Evolutionary conservation across 2,113 vertebrate species (phyloP).

Genomic region (Percina caprodes): DNA sequence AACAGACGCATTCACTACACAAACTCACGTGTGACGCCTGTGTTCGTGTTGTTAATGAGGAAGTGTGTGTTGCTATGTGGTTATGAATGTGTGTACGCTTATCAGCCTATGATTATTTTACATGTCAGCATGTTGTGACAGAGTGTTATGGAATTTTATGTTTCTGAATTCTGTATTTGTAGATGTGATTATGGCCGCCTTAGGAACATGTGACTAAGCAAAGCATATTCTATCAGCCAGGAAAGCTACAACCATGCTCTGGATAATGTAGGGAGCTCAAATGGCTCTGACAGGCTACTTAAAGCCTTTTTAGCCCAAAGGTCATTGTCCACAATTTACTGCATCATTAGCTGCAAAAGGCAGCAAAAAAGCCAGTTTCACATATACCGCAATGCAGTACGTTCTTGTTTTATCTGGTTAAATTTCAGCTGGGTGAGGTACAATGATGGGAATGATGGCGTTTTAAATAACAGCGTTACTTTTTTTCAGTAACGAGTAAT

Average conservation of each 20-base stretch:
- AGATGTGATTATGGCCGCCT: constrained; percentile 14
- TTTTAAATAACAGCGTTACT: too few relatives aligned
- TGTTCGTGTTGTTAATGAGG: constrained; percentile 59
- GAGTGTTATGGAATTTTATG: constrained; percentile 54
- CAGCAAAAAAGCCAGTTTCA: neutral
- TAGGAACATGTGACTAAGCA: constrained; percentile 48
- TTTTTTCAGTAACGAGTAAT: too few relatives aligned
- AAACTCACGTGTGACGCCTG: constrained; percentile 64
- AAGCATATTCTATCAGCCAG: constrained; percentile 49
- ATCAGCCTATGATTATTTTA: constrained; percentile 66
- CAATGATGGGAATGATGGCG: too few relatives aligned
- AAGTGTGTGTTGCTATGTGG: constrained; percentile 57
- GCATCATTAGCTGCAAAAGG: constrained; percentile 45
- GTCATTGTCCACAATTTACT: constrained; percentile 56
- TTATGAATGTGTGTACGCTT: constrained; percentile 59
- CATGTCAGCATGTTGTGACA: constrained; percentile 60
- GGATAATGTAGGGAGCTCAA: constrained; percentile 49
- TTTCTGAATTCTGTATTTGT: constrained; percentile 28
- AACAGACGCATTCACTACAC: constrained; percentile 76
- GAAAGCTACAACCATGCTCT: constrained; percentile 16
- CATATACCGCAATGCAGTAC: neutral
- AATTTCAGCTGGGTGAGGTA: neutral
- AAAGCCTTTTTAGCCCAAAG: constrained; percentile 49
- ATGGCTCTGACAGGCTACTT: constrained; percentile 50
- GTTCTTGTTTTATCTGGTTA: neutral